Evolutionary conservation across 2,888 invertebrate species (phyloP).

Genomic region (Deroplatys truncata): DNA sequence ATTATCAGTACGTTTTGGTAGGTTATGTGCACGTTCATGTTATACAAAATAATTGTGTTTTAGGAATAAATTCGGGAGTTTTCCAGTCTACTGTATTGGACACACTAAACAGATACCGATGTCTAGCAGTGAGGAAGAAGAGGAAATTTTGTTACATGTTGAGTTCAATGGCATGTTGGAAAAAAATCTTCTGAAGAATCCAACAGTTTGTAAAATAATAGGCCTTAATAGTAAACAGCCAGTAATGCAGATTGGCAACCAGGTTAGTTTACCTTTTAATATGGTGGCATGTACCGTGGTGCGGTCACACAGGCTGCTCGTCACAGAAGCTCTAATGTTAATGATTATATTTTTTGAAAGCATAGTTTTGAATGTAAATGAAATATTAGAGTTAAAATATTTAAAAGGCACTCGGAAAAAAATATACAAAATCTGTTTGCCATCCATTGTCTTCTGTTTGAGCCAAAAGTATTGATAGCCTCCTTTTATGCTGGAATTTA

Average conservation of each 20-base stretch:
- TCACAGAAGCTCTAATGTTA: no score
- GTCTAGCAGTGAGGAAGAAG: constrained; percentile 20
- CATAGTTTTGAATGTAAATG: background rate
- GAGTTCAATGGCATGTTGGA: constrained; percentile 25
- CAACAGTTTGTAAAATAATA: constrained; percentile 47
- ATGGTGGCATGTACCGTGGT: background rate
- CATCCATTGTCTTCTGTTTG: no score
- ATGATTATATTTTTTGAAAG: no score
- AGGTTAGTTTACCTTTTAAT: constrained; percentile 52
- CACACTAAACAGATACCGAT: background rate
- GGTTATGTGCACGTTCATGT: background rate
- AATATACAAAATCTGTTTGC: no score
- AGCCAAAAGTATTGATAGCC: no score
- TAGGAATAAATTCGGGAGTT: background rate
- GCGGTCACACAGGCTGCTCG: no score
- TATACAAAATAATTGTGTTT: background rate
- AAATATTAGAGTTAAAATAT: no score
- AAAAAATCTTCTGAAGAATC: constrained; percentile 19
- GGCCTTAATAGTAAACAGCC: constrained; percentile 60
- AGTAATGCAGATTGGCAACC: constrained; percentile 63
- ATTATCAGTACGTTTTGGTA: background rate
- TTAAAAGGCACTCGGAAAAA: no score
- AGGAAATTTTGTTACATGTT: constrained; percentile 27
- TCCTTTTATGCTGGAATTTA: no score
- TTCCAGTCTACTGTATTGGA: background rate